Base-by-base conservation (phyloP, 2,888 invertebrate species). In the Sarcophaga carnaria region DNA sequence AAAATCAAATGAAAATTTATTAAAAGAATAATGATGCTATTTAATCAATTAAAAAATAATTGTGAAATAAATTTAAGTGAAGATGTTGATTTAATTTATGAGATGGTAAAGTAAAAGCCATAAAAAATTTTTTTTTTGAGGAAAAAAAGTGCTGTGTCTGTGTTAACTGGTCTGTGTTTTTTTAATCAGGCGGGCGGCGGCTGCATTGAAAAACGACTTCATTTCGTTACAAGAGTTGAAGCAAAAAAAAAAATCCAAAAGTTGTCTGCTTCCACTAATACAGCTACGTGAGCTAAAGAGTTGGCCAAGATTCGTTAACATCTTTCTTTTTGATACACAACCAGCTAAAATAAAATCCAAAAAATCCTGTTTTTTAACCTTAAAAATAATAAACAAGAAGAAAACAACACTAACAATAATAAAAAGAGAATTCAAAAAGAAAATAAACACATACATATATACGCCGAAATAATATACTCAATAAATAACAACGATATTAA, bases 321-420 rank as follows among this genome's bases (percentile, higher is more conserved):
- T 76, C 69, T 59, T 86, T 37, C 74, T 80, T 69, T 10, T 37
- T 37, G 37, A 37, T 37, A 75, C 59, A 64, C 69, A 82, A 59
- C 59, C 66, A 70, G 11, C 45, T 80, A 45, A 63, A 27, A 20
- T n/a, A 45, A 63, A 27, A 20, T n/a, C 64, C 14, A 3, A 83
- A 60, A 72, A 84, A 84, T 87, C 87, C 87, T 84, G 84, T 87
- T 83, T 87, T 85, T 81, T 79, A 84, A 76, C 75, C 75, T 78
- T 81, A 84, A 75, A 63, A 45, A 17, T 37, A 60, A 79, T 45
- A 64, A 72, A 63, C 72, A 76, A 70, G 8, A 54, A 76, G 71
- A 82, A 70, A 79, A 20, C 3, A 74, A 64, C 62, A 64, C 64
- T 12, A 69, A 67, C 49, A 59, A 75, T 63, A 64, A 70, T n/a